Evolutionary conservation across 2,797 vertebrate species (phyloP), one percentile per base, ranked within the genome.

Genomic region (Pangasius mekongensis): DNA sequence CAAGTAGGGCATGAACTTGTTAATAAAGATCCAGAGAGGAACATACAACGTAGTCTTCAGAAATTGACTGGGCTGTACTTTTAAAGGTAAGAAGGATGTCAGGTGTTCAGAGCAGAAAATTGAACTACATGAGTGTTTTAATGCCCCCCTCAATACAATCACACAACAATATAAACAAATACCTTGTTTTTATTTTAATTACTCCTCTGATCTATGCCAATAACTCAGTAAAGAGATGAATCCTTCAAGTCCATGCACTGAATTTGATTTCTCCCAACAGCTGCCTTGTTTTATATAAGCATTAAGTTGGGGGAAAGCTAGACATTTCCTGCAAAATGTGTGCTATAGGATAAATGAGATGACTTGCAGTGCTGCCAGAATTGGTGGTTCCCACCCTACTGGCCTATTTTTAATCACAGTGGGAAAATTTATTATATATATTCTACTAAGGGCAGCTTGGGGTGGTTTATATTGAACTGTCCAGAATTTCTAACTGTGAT

Each of bases 241-340:
- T 10, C 33, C 0, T 58, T 39, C 9, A 27, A 47, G 58, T 82
- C 39, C 13, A 27, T 96, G 94, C 94, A 80, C 93, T 95, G 95
- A 95, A 95, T 97, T 96, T 95, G 94, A 96, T 96, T 97, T 96
- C 94, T 96, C 94, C 95, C 94, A 97, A 95, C 97, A 98, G 97
- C 97, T 98, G 97, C 96, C 96, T 97, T 94, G 93, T 95, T 97
- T 97, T 97, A 97, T 95, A 96, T 94, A 96, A 97, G 96, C 95
- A 96, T 97, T 96, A 97, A 97, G 96, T 96, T 95, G 95, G 95
- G 93, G 93, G 95, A 56, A 96, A 94, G 96, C 89, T 92, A 94
- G 97, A 97, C 95, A 4, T 96, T 97, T 97, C 96, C 96, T 97
- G 94, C 96, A 97, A 97, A 96, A 96, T 95, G 93, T 96, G 95